Base-by-base conservation (phyloP, 2,797 vertebrate species). In the Coracias cyanogaster region DNA sequence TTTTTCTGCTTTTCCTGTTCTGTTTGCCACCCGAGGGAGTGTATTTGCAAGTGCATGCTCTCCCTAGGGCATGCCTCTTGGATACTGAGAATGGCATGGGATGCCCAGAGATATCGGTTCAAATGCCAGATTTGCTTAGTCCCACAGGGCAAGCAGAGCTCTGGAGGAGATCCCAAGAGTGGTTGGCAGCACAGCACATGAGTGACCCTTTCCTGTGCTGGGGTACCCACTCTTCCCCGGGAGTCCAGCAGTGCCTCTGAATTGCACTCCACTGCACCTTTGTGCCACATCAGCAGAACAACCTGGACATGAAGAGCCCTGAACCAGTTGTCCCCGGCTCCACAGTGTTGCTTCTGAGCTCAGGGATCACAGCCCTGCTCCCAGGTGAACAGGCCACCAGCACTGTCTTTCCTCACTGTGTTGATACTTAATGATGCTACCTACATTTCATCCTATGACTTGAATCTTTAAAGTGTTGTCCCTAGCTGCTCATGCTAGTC, bases 241-340 rank as follows among this genome's bases (percentile, higher is more conserved):
- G 24, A 85, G 46, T 31, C 58, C 41, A 76, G 2, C 25, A 3
- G 22, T 72, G 62, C 54, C 41, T 58, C 48, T 0, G 0, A 31
- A 35, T 3, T 31, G 84, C 66, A n/a, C 45, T 49, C 11, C 43
- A 6, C 25, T 49, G 18, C 33, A 33, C 24, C 70, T 41, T 20
- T 74, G 87, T 81, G 61, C 39, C 45, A 62, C 28, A 4, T 1
- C 60, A 87, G n/a, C 31, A 82, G 45, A n/a, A 55, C 78, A 93
- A 41, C 45, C 41, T 26, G 61, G n/a, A 74, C 0, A 0, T 5
- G 37, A 52, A 81, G 33, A 80, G 29, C 28, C 43, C 39, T 52
- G 71, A 21, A 7, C 17, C 28, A 7, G 3, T 39, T 82, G 15
- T 70, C 65, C 57, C 29, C 48, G 62, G 48, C 14, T 84, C 16